A percentile compares a stretch with the other conserved stretches of the same genome.
Conservation (phyloP, 2,888 invertebrate genomes). For the Protula sp. region DNA sequence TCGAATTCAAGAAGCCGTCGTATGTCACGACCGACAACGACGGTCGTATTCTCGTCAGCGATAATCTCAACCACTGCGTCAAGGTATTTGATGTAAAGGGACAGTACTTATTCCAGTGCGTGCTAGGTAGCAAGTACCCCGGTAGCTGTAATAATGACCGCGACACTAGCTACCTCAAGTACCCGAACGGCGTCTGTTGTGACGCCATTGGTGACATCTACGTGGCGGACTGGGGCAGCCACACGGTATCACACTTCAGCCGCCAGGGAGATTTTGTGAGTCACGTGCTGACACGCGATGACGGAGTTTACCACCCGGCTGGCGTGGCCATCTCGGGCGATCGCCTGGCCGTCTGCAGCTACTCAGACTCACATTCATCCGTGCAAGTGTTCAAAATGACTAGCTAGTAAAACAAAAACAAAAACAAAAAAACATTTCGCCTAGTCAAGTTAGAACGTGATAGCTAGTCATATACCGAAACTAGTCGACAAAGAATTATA, state of each 20-base stretch:
- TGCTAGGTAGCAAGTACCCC: not conserved
- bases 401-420: too few relatives aligned
- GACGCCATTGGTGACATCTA: conserved; percentile 39
- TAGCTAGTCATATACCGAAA: too few relatives aligned
- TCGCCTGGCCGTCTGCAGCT: conserved; percentile 37
- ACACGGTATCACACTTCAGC: conserved; percentile 14
- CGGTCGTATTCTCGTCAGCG: conserved; percentile 36
- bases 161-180: conserved; percentile 3
- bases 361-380: conserved; percentile 16
- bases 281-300: conserved; percentile 31
- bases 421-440: too few relatives aligned
- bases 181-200: conserved; percentile 40
- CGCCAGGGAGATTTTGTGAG: conserved; percentile 36
- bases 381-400: conserved; percentile 9
- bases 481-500: too few relatives aligned
- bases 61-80: conserved; percentile 25
- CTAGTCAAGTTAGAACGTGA: too few relatives aligned
- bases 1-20: conserved; percentile 11
- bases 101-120: conserved; percentile 7
- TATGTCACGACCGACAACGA: conserved; percentile 30
- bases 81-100: conserved; percentile 37
- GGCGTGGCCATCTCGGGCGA: conserved; percentile 30
- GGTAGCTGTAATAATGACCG: not conserved
- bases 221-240: conserved; percentile 42
- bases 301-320: conserved; percentile 43